phyloP scores from a whole-genome alignment of 2,113 vertebrate species.

The Panthera tigris region DNA sequence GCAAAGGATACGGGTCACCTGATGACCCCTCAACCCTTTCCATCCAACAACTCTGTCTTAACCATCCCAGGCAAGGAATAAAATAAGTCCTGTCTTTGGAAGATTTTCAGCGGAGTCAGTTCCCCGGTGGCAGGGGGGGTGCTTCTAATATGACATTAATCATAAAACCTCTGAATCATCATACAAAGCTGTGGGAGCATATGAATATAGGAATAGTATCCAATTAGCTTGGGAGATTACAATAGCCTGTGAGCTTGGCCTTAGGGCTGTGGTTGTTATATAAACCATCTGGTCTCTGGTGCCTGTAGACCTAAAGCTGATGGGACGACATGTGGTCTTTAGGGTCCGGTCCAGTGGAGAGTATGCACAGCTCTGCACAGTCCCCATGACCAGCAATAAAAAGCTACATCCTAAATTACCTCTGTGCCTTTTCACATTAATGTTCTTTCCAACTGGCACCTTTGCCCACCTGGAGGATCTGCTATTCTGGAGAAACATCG shows the following conservation, averaged over 20 bases:
- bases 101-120: constrained; percentile 35
- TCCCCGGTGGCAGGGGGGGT: neutral
- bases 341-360: neutral
- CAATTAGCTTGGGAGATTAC: neutral
- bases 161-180: constrained; percentile 2
- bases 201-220: neutral
- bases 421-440: neutral
- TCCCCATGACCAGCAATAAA: neutral
- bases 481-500: neutral
- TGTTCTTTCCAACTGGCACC: neutral
- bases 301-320: neutral
- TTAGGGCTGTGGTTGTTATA: neutral
- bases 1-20: neutral
- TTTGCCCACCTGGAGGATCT: neutral
- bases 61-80: neutral
- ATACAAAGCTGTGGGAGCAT: neutral
- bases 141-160: constrained; percentile 23
- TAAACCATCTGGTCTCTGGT: constrained; percentile 28
- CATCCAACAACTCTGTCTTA: neutral
- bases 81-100: neutral
- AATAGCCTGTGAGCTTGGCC: neutral
- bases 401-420: neutral
- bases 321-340: neutral
- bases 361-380: neutral
- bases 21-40: neutral